A percentile compares a stretch with the other conserved stretches of the same genome.
Evolutionary conservation across 2,113 vertebrate genomes (phyloP).

Genomic region (Aspidoscelis tigris): DNA sequence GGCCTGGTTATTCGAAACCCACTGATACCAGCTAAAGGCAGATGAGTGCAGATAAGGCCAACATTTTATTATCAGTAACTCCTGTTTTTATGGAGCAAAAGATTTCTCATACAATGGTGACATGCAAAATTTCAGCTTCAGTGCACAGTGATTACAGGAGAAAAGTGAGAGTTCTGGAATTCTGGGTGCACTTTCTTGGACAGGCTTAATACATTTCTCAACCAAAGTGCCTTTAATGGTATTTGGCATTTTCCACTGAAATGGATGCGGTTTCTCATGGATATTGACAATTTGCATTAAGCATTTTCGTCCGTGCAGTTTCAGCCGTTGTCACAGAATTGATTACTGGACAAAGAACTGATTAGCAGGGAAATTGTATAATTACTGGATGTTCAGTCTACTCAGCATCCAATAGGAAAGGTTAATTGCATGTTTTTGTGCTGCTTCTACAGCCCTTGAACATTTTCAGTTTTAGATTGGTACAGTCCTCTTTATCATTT

Average conservation of each 20-base stretch:
- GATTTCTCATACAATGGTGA: neutral
- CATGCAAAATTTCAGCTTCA: neutral
- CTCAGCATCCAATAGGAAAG: neutral
- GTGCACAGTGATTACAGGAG: neutral
- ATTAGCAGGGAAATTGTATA: neutral
- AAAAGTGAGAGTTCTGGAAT: neutral
- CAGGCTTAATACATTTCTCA: conserved; percentile 16
- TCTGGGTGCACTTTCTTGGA: neutral
- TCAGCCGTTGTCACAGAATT: neutral
- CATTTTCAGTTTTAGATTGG: neutral
- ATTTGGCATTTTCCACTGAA: conserved; percentile 4
- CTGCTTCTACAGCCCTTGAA: neutral
- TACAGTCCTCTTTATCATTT: neutral
- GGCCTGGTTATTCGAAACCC: too few species aligned
- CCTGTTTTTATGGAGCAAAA: neutral
- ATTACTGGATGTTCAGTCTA: neutral
- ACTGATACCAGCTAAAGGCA: too few species aligned
- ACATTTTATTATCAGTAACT: neutral
- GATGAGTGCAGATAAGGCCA: neutral
- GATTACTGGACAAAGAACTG: neutral
- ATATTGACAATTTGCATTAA: conserved; percentile 7
- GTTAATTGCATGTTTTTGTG: neutral
- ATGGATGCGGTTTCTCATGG: conserved; percentile 4
- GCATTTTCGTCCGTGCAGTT: neutral
- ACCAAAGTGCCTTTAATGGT: neutral